Conservation (phyloP, 2,888 invertebrate species). For the Toxonevra muliebris region DNA sequence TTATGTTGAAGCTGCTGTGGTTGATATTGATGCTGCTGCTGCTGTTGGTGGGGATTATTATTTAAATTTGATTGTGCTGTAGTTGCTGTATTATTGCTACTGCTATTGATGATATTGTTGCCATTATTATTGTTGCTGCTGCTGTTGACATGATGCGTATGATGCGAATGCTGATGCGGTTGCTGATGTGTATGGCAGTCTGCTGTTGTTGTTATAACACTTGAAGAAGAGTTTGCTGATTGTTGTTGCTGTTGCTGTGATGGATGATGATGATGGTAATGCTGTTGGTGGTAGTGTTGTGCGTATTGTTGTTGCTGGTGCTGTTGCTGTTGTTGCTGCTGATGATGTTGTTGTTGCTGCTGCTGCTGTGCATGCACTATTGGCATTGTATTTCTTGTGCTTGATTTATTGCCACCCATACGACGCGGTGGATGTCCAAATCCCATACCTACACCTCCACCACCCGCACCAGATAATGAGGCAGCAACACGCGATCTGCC, state of each 20-base stretch:
- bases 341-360: slow-evolving; percentile 41
- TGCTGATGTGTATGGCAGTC: slow-evolving; percentile 14
- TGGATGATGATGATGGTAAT: slow-evolving; percentile 33
- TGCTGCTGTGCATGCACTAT: slow-evolving; percentile 71
- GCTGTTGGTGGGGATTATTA: slow-evolving; percentile 34
- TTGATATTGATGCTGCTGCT: slow-evolving; percentile 23
- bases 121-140: slow-evolving; percentile 41
- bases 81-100: slow-evolving; percentile 38
- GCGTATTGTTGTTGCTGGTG: slow-evolving; percentile 28
- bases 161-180: slow-evolving; percentile 23
- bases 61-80: slow-evolving; percentile 28
- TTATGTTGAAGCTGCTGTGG: slow-evolving; percentile 7
- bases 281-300: slow-evolving; percentile 33
- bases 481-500: slow-evolving; percentile 77
- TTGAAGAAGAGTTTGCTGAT: slow-evolving; percentile 31
- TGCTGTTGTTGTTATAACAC: slow-evolving; percentile 37
- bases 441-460: slow-evolving; percentile 67
- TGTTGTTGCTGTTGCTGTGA: slow-evolving; percentile 25
- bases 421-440: slow-evolving; percentile 65
- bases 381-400: slow-evolving; percentile 58
- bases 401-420: slow-evolving; percentile 58
- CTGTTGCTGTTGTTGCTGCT: slow-evolving; percentile 46
- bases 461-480: slow-evolving; percentile 71
- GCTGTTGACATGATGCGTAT: slow-evolving; percentile 6
- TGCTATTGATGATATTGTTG: slow-evolving; percentile 46